A percentile compares a stretch with the other conserved stretches of the same genome.
phyloP scores from a whole-genome alignment of 2,797 vertebrate species.

The Podarcis lilfordi region DNA sequence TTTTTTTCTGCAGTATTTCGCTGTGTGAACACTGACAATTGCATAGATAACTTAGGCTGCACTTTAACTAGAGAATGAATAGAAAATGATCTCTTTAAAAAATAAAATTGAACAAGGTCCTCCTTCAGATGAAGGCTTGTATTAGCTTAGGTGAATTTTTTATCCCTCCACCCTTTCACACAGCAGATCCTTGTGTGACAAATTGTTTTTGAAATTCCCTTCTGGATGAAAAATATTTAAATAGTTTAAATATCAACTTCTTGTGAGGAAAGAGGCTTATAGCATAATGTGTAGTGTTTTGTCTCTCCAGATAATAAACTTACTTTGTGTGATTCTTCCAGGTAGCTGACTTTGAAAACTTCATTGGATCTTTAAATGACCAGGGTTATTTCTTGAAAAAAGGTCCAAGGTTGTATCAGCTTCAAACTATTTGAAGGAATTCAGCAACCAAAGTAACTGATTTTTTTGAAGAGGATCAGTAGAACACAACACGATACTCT shows the following conservation, averaged over 20 bases:
- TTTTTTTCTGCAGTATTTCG: not conserved
- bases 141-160: not conserved
- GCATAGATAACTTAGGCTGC: not conserved
- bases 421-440: slow-evolving; percentile 87
- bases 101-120: not conserved
- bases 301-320: not conserved
- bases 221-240: not conserved
- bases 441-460: not conserved
- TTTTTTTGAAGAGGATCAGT: not conserved
- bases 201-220: not conserved
- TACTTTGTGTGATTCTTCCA: slow-evolving; percentile 64
- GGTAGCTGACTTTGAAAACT: slow-evolving; percentile 93
- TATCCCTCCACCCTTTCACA: not conserved
- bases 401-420: slow-evolving; percentile 89
- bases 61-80: not conserved
- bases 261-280: not conserved
- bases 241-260: not conserved
- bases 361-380: slow-evolving; percentile 93
- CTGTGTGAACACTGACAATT: not conserved
- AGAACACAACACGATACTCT: rapidly evolving
- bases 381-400: slow-evolving; percentile 96
- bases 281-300: not conserved
- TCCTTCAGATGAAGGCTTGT: not conserved
- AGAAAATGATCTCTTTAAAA: not conserved
- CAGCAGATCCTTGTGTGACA: not conserved